phyloP scores from a whole-genome alignment of 2,113 vertebrate genomes.

The Pagrus major region DNA sequence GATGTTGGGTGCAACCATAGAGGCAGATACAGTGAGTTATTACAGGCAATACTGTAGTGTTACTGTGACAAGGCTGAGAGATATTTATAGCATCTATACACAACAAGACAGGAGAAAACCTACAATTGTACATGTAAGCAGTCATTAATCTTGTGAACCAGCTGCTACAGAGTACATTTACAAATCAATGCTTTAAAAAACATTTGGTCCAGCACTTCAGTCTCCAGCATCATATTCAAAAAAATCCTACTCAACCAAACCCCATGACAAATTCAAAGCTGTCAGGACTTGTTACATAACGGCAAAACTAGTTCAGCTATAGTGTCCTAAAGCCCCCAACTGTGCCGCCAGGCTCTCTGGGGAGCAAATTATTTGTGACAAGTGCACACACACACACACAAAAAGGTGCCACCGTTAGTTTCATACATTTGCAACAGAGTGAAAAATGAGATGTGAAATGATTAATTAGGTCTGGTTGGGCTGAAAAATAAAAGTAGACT shows the following conservation, averaged over 20 bases:
- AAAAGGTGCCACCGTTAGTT: conserved; percentile 8
- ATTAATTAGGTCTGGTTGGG: conserved; percentile 7
- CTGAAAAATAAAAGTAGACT: background rate
- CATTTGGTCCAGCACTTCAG: background rate
- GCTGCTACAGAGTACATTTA: background rate
- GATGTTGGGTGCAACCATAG: background rate
- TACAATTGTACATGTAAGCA: conserved; percentile 1
- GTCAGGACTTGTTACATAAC: conserved; percentile 39
- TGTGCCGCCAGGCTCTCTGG: background rate
- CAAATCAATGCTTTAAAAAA: background rate
- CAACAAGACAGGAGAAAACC: conserved; percentile 21
- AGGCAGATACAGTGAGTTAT: background rate
- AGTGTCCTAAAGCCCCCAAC: conserved; percentile 5
- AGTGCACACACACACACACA: conserved; percentile 3
- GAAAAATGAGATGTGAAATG: conserved; percentile 23
- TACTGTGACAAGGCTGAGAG: background rate
- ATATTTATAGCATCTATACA: conserved; percentile 21
- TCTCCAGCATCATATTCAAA: background rate
- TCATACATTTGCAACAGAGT: conserved; percentile 8
- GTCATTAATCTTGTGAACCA: conserved; percentile 24
- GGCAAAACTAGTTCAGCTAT: conserved; percentile 39
- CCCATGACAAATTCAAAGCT: conserved; percentile 5
- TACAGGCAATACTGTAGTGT: background rate
- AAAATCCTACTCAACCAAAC: conserved; percentile 2
- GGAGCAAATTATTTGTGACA: conserved; percentile 51